These are phyloP conservation scores for Gasterosteus nipponicus DNA, from an alignment of 2,113 vertebrate genomes.

Conservation along the genomic window DNA sequence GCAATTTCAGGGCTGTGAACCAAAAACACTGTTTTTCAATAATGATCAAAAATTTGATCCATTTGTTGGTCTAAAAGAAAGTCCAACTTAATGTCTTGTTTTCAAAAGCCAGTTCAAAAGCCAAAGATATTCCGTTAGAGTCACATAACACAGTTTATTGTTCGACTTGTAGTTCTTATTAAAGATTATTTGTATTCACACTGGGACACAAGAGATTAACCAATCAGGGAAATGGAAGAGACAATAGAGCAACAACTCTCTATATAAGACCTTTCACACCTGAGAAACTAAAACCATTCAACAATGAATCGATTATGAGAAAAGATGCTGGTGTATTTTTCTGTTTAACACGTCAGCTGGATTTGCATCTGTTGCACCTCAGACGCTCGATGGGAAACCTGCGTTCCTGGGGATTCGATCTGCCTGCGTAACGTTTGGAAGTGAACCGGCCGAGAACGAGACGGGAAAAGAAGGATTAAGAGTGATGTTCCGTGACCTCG, in stretches of 20 bases:
- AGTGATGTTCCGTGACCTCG: slow-evolving; percentile 40
- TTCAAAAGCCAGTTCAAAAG: no score
- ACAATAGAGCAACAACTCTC: not conserved
- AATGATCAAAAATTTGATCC: not conserved
- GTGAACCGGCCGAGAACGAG: not conserved
- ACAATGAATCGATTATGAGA: not conserved
- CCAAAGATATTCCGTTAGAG: not conserved
- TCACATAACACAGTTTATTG: not conserved
- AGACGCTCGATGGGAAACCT: not conserved
- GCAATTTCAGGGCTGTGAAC: not conserved
- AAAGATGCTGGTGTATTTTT: not conserved
- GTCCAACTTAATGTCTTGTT: no score
- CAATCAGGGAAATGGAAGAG: not conserved
- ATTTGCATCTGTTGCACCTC: not conserved
- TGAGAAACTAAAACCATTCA: not conserved
- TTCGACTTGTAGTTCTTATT: not conserved
- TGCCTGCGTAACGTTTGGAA: slow-evolving; percentile 48
- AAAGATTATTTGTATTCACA: not conserved
- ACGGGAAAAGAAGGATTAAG: slow-evolving; percentile 61
- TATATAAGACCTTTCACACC: not conserved
- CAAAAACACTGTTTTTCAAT: no score
- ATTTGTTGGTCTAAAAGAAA: no score
- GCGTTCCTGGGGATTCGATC: not conserved
- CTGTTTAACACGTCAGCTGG: not conserved
- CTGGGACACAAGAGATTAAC: not conserved